Percentiles rank a stretch among this genome's conserved stretches.
phyloP scores from a whole-genome alignment of 2,888 invertebrate species.

The Hyppa rectilinea region DNA sequence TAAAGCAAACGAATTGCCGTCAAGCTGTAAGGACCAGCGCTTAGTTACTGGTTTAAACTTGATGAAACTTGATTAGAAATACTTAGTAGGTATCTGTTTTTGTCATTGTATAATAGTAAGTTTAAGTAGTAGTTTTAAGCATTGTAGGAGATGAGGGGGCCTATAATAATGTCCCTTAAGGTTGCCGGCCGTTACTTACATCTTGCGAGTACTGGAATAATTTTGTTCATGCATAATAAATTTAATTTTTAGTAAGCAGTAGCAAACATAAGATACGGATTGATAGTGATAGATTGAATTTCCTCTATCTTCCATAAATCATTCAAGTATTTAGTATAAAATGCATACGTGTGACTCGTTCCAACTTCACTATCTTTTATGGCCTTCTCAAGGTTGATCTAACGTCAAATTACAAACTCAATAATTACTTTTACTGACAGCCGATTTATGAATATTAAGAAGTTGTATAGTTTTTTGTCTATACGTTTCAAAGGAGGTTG shows the following conservation, averaged over 20 bases:
- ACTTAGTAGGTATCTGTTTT: not conserved
- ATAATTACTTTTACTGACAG: constrained; percentile 61
- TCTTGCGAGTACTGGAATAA: not conserved
- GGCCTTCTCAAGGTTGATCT: constrained; percentile 43
- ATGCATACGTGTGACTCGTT: not conserved
- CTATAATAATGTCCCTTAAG: not conserved
- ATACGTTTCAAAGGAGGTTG: constrained; percentile 57
- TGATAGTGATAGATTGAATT: constrained; percentile 2
- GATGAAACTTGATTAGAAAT: not conserved
- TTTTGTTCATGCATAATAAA: too few relatives aligned
- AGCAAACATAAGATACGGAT: not conserved
- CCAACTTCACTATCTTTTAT: constrained; percentile 35
- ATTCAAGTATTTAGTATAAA: constrained; percentile 11
- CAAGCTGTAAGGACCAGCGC: constrained; percentile 1
- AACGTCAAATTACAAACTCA: constrained; percentile 51
- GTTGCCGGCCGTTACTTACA: not conserved
- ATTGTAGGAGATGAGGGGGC: too few relatives aligned
- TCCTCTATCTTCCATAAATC: constrained; percentile 22
- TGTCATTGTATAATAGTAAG: too few relatives aligned
- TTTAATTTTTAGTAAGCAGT: not conserved
- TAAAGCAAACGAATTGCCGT: constrained; percentile 30
- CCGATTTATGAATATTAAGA: constrained; percentile 46
- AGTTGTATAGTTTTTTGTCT: constrained; percentile 47
- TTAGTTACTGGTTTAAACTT: constrained; percentile 22
- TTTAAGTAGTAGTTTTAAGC: too few relatives aligned